Evolutionary conservation across 2,888 invertebrate species (phyloP), one percentile per base, ranked within the genome.

Genomic region (Linyphia triangularis): DNA sequence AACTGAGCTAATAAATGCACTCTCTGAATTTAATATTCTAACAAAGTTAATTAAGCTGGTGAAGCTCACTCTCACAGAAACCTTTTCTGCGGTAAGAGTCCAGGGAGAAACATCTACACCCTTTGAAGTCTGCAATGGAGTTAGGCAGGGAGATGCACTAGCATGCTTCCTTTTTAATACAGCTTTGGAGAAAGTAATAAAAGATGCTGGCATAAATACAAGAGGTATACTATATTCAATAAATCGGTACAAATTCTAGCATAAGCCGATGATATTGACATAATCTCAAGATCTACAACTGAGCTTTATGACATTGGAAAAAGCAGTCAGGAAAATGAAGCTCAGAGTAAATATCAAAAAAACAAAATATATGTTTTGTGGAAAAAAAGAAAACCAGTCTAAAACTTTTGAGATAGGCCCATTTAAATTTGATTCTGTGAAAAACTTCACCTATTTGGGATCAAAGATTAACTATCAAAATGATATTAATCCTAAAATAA

Each of bases 31-130:
- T 26, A 7, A 22, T 22, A 24, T 63, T 2, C 63, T 24, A 26
- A 63, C 19, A 63, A 63, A 63, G 63, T 63, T 63, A 63, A 26
- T 63, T 26, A 63, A 63, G 13, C 63, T 63, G 0, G 6, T 63
- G 63, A 63, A 63, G 24, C 63, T 63, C 24, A 63, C 63, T 24
- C 24, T 63, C 26, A 63, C 26, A n/a, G 26, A 24, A 22, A 63
- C 63, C 16, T 63, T 16, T 13, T 19, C 63, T 26, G 24, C 16
- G 63, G 63, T 63, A 10, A 19, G 63, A 9, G 24, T 63, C 4
- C 63, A 26, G 9, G 63, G 63, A 26, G 30, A 63, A 63, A 13
- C 24, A 24, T 63, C 26, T 26, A 63, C 5, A 13, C 63, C 63
- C 26, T 63, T 63, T 63, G 26, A 63, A 1, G 24, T 63, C 24